Conservation (phyloP, 2,113 vertebrate species). For the Limanda limanda region DNA sequence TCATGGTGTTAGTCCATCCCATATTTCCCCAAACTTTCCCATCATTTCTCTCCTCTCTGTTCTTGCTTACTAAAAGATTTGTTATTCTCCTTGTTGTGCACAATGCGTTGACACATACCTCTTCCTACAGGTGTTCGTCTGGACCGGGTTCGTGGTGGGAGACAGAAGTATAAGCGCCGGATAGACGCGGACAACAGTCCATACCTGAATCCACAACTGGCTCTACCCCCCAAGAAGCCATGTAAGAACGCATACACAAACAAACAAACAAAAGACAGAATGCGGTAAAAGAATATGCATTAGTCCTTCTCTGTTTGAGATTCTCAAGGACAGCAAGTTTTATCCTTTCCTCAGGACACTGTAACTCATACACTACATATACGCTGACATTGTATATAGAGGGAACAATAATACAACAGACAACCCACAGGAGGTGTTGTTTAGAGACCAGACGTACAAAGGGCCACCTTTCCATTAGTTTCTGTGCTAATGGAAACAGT, state of each 20-base stretch:
- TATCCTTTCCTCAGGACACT: background rate
- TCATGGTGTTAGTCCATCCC: background rate
- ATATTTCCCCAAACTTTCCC: background rate
- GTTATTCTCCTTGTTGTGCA: background rate
- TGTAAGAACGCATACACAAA: constrained; percentile 86
- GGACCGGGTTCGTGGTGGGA: constrained; percentile 97
- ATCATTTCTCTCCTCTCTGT: background rate
- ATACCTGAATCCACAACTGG: constrained; percentile 98
- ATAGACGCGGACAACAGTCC: constrained; percentile 99
- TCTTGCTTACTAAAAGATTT: background rate
- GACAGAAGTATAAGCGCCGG: constrained; percentile 99
- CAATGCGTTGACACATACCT: constrained; percentile 18
- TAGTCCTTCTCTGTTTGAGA: background rate
- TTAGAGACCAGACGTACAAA: constrained; percentile 24
- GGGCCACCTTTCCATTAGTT: constrained; percentile 27
- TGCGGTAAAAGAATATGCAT: background rate
- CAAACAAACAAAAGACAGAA: constrained; percentile 12
- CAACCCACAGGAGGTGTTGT: background rate
- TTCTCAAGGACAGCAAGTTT: constrained; percentile 8
- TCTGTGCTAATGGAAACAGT: constrained; percentile 56
- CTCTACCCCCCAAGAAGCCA: constrained; percentile 99
- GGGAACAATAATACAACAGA: background rate
- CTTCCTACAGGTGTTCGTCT: constrained; percentile 92
- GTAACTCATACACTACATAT: constrained; percentile 2
- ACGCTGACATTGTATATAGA: background rate